phyloP scores from a whole-genome alignment of 2,797 vertebrate genomes.

The Pristis pectinata region DNA sequence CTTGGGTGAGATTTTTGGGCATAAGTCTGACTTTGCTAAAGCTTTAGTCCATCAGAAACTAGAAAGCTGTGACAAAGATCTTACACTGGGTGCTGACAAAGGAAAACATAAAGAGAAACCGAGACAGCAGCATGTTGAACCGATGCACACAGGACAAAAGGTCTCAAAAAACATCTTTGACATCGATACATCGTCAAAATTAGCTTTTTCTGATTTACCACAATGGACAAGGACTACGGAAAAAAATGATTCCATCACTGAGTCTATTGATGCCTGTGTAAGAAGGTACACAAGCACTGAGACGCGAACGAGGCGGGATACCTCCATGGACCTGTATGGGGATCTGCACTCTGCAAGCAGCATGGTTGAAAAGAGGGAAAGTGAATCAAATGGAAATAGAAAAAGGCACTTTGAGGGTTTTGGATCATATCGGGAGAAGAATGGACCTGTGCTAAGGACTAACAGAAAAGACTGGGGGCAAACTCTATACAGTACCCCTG shows the following conservation, averaged over 20 bases:
- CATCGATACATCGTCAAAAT: slow-evolving; percentile 77
- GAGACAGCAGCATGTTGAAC: slow-evolving; percentile 69
- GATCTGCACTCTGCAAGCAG: slow-evolving; percentile 60
- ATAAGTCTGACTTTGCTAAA: slow-evolving; percentile 63
- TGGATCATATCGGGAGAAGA: slow-evolving; percentile 79
- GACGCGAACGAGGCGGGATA: slow-evolving; percentile 52
- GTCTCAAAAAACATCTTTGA: slow-evolving; percentile 75
- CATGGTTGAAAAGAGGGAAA: slow-evolving; percentile 62
- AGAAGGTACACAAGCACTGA: slow-evolving; percentile 68
- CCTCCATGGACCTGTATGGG: slow-evolving; percentile 71
- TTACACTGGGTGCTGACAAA: slow-evolving; percentile 61
- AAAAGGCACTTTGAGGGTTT: slow-evolving; percentile 79
- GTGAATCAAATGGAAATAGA: slow-evolving; percentile 67
- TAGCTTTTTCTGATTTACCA: slow-evolving; percentile 78
- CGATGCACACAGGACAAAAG: slow-evolving; percentile 55
- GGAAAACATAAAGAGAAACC: slow-evolving; percentile 84
- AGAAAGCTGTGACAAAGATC: slow-evolving; percentile 66
- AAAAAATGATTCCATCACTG: slow-evolving; percentile 69
- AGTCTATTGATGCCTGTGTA: slow-evolving; percentile 75
- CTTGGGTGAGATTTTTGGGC: slow-evolving; percentile 83
- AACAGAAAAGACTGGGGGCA: slow-evolving; percentile 66
- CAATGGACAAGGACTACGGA: slow-evolving; percentile 75
- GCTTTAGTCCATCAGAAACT: slow-evolving; percentile 62
- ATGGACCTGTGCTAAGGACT: slow-evolving; percentile 79
- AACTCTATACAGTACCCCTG: slow-evolving; percentile 65